Conservation (phyloP, 1,140 invertebrate species). For the Drosophila obscura region DNA sequence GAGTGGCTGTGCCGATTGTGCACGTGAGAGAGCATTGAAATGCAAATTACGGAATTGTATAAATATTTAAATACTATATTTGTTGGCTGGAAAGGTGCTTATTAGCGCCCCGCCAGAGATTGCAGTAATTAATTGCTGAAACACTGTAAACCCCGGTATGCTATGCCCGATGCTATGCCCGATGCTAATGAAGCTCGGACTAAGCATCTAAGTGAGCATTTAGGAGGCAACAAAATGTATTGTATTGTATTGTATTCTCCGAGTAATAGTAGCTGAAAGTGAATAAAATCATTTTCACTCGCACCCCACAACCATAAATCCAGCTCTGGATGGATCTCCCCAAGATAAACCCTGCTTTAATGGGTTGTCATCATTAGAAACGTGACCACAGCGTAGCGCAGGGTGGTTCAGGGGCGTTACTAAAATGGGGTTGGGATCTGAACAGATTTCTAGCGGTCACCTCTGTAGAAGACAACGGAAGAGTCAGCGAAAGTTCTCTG, state of each 20-base stretch:
- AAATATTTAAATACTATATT: conserved; percentile 56
- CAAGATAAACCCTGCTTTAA: conserved; percentile 31
- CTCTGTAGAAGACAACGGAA: no score
- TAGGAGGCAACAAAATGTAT: not conserved
- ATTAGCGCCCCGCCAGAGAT: conserved; percentile 47
- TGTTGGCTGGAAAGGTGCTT: conserved; percentile 41
- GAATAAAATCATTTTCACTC: conserved; percentile 25
- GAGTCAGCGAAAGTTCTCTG: not conserved
- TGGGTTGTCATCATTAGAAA: conserved; percentile 12
- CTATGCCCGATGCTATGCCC: conserved; percentile 3
- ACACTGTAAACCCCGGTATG: conserved; percentile 22
- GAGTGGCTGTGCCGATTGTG: not conserved
- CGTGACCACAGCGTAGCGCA: conserved; percentile 13
- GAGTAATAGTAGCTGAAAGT: not conserved
- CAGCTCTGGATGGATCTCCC: not conserved
- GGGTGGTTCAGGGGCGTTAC: not conserved
- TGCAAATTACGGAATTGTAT: conserved; percentile 68
- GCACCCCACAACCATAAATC: conserved; percentile 19
- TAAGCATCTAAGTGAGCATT: conserved; percentile 11
- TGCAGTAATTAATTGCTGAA: conserved; percentile 65
- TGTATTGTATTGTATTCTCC: conserved; percentile 13
- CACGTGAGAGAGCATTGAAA: conserved; percentile 66
- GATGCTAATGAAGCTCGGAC: conserved; percentile 41
- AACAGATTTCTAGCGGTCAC: no score
- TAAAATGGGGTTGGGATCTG: no score